Conservation (phyloP, 1,140 invertebrate species). For the Trypoxylus dichotomus region DNA sequence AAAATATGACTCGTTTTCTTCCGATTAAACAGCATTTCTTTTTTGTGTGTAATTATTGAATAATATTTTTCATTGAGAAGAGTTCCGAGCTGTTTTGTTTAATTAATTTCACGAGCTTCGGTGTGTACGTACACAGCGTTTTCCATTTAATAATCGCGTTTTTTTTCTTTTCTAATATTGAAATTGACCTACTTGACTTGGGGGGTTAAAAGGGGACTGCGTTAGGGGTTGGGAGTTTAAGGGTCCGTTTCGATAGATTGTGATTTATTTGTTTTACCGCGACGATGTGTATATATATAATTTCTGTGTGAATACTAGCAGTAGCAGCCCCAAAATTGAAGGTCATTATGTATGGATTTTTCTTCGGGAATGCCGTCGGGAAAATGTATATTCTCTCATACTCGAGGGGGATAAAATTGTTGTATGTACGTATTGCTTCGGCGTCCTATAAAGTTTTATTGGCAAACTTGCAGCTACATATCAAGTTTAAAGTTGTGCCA, state of each 20-base stretch:
- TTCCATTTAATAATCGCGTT: background rate
- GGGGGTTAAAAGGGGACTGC: too few species aligned
- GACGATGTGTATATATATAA: background rate
- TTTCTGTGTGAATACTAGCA: background rate
- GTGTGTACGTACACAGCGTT: background rate
- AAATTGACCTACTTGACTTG: background rate
- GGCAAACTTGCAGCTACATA: background rate
- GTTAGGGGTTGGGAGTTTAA: too few species aligned
- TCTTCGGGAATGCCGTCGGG: background rate
- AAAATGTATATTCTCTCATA: background rate
- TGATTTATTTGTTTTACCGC: background rate
- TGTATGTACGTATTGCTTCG: background rate
- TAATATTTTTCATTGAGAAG: background rate
- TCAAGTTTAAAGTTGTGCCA: too few species aligned
- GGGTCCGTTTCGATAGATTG: background rate
- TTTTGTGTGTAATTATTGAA: background rate
- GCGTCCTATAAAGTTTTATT: background rate
- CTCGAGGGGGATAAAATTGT: background rate
- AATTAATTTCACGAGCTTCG: too few species aligned
- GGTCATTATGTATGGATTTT: background rate
- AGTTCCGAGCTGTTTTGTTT: too few species aligned
- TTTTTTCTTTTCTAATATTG: background rate
- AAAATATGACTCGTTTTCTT: background rate
- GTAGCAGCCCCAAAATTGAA: background rate
- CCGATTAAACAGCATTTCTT: background rate